Evolutionary conservation across 2,113 vertebrate genomes (phyloP), one percentile per base, ranked within the genome.

Genomic region (Passer montanus): DNA sequence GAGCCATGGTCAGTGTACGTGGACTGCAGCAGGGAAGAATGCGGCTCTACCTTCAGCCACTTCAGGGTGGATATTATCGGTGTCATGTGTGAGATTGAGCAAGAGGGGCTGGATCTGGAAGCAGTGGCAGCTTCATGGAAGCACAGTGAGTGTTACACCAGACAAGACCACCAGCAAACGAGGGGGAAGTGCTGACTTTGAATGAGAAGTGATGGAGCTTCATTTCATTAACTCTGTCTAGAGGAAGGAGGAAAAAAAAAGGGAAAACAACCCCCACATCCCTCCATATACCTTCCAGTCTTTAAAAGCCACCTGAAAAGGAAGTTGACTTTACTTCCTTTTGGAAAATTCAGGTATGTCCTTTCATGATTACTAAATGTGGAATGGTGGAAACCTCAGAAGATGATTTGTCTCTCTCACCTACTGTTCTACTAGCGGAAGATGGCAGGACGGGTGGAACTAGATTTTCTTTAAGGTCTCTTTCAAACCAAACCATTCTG

Each of bases 51-150:
- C 28, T 70, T 52, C 44, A 76, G 47, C 30, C 73, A 26, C 46
- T 20, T 69, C 41, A 49, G 26, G 11, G 53, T 30, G 66, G 66
- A 17, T 28, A 49, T 27, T 15, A 2, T 0, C 2, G 1, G 39
- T 3, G 2, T 31, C 28, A 60, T 46, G 15, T 0, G 0, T 27
- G 46, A 82, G 87, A 72, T 3, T 1, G 0, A 90, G 49, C 10
- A 85, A 76, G 37, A 74, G 8, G 6, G 14, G 16, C 1, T 55
- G 16, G 24, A 86, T 33, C 56, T 82, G 50, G 43, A 85, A 75
- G 52, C n/a, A 58, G 24, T 1, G 15, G 53, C 28, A 93, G 37
- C 17, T 21, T 5, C 8, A 69, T 37, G 31, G 53, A 8, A 80
- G 6, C 28, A 52, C 3, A 41, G 8, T 18, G 23, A 76, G 24